Base-by-base conservation (phyloP, 2,888 invertebrate species). In the Epinotia demarniana region DNA sequence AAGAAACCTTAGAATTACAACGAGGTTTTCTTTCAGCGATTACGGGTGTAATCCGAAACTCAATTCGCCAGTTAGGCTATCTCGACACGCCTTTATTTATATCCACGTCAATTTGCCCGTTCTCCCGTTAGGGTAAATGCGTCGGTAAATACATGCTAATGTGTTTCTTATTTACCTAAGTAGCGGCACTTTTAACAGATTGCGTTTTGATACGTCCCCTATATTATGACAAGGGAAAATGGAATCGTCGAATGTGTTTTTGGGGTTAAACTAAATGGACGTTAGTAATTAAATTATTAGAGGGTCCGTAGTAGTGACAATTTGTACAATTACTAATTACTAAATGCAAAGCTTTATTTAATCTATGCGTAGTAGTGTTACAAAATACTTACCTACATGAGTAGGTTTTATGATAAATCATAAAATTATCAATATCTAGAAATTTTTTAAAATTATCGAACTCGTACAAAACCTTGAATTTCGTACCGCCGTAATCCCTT, bases 1-100 rank as follows among this genome's bases (percentile, higher is more conserved):
- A 33, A 63, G 63, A 69, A 70, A 58, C 69, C 74, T 63, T 74
- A 69, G 64, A 74, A 74, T 69, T 72, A 49, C 68, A 58, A 69
- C 57, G 68, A 68, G 69, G 68, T 63, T 69, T 69, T 70, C 69
- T 64, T 74, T 70, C 58, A 72, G 67, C 62, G 75, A 75, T 75
- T 75, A 75, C 72, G 19, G 55, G 23, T 79, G 83, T 86, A 86
- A 87, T 88, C 87, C 85, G 83, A 85, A 82, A 75, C 75, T 71
- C 64, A 60, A 75, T 75, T 75, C 72, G 43, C 83, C 82, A 78
- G 80, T 79, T 79, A 77, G 81, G 83, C 83, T 84, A 84, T 82
- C 82, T 84, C 83, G 83, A 81, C 89, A 79, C 89, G 84, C 90
- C 90, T 90, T 88, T 91, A 85, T 90, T 89, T 87, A 85, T 82